These are phyloP conservation scores for Cynaeus angustus DNA, from an alignment of 2,888 invertebrate species.

Conservation along the genomic window DNA sequence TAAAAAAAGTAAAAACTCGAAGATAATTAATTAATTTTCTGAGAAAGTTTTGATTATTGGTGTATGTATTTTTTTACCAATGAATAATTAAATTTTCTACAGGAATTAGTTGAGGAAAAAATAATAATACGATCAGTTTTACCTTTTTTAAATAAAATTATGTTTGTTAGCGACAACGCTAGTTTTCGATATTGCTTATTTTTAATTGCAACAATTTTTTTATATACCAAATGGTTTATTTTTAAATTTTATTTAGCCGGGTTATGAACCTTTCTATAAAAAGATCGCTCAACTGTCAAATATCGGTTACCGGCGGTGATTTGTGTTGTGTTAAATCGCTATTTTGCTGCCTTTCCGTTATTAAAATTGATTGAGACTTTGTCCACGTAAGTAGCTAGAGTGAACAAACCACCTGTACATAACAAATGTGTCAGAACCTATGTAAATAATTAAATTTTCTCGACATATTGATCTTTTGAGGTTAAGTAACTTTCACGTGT, in stretches of 20 bases:
- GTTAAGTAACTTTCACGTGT: conserved; percentile 38
- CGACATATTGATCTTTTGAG: conserved; percentile 34
- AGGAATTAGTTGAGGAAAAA: too few species aligned
- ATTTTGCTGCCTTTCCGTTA: conserved; percentile 8
- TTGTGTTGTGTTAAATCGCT: conserved; percentile 22
- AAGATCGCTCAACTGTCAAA: conserved; percentile 40
- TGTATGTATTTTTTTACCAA: too few species aligned
- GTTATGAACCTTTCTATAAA: conserved; percentile 27
- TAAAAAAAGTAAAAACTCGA: too few species aligned
- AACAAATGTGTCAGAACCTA: neutral
- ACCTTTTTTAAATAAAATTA: too few species aligned
- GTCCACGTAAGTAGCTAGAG: conserved; percentile 12
- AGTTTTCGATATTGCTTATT: too few species aligned
- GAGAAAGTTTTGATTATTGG: too few species aligned
- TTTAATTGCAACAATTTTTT: too few species aligned
- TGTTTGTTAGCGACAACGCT: too few species aligned
- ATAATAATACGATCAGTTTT: too few species aligned
- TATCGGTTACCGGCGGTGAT: conserved; percentile 42
- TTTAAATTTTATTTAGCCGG: conserved; percentile 14
- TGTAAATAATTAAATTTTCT: neutral
- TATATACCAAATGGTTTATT: too few species aligned
- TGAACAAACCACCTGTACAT: neutral
- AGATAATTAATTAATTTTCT: too few species aligned
- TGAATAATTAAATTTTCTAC: too few species aligned
- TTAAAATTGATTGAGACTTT: neutral